Evolutionary conservation across 2,888 invertebrate genomes (phyloP).

Genomic region (Isoperla grammatica): DNA sequence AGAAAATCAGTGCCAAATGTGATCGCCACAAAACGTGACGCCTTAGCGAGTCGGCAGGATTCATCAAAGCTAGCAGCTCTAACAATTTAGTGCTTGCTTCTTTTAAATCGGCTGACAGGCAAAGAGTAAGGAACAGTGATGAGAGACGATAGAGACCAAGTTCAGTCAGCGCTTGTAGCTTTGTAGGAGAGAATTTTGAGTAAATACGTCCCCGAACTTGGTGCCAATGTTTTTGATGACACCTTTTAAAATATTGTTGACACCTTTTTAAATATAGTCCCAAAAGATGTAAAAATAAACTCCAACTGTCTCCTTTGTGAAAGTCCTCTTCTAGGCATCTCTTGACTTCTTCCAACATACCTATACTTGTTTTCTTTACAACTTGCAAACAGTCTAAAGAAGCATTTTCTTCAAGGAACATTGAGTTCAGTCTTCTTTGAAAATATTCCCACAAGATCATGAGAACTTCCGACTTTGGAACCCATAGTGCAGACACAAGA

Average conservation of each 20-base stretch:
- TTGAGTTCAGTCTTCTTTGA: conserved; percentile 51
- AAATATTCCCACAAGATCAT: conserved; percentile 54
- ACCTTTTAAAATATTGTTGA: conserved; percentile 30
- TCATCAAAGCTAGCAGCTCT: background rate
- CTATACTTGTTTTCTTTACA: conserved; percentile 34
- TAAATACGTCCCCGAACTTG: conserved; percentile 53
- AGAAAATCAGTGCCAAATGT: background rate
- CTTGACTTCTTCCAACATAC: conserved; percentile 35
- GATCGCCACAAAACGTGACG: conserved; percentile 1
- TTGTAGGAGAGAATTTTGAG: conserved; percentile 53
- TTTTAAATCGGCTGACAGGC: conserved; percentile 42
- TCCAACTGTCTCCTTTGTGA: conserved; percentile 38
- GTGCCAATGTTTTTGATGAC: conserved; percentile 41
- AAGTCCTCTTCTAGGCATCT: conserved; percentile 34
- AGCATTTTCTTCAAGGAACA: conserved; percentile 47
- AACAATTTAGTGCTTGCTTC: conserved; percentile 37
- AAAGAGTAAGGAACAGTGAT: conserved; percentile 45
- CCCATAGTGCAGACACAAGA: conserved; percentile 47
- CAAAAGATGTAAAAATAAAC: conserved; percentile 32
- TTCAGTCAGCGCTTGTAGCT: conserved; percentile 50
- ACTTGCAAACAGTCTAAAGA: conserved; percentile 44
- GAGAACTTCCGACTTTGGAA: conserved; percentile 47
- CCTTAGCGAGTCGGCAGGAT: background rate
- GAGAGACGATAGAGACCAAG: conserved; percentile 53
- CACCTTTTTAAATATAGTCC: conserved; percentile 31